Conservation (phyloP, 2,797 vertebrate species). For the Xenops minutus region DNA sequence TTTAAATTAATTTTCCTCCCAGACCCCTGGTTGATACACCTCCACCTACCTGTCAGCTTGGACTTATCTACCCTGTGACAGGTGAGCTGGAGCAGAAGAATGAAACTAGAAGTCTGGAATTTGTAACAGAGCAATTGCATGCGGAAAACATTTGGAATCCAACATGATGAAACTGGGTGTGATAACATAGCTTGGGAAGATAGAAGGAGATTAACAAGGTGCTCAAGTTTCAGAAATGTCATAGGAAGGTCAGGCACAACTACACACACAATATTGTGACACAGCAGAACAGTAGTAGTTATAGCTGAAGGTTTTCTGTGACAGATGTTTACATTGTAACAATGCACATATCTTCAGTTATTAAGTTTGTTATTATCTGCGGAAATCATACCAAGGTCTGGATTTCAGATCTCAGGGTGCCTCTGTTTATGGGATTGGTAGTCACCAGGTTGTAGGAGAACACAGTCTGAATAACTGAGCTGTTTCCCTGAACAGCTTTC, state of each 20-base stretch:
- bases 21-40: neutral
- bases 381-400: neutral
- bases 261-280: neutral
- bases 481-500: neutral
- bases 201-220: neutral
- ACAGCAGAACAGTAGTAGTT: neutral
- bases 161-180: neutral
- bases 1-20: neutral
- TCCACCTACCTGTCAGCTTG: neutral
- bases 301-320: neutral
- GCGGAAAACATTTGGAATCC: neutral
- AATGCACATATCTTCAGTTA: neutral
- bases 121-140: neutral
- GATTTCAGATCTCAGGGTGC: neutral
- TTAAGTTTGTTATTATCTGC: neutral
- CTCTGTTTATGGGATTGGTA: neutral
- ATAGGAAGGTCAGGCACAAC: neutral
- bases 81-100: neutral
- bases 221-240: conserved; percentile 3
- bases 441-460: neutral
- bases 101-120: neutral
- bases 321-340: neutral
- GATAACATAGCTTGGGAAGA: neutral
- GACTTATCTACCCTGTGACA: neutral
- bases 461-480: neutral